Percentiles rank a stretch among this genome's conserved stretches.
Conservation (phyloP, 2,888 invertebrate species). For the Carpatolechia fugitivella region DNA sequence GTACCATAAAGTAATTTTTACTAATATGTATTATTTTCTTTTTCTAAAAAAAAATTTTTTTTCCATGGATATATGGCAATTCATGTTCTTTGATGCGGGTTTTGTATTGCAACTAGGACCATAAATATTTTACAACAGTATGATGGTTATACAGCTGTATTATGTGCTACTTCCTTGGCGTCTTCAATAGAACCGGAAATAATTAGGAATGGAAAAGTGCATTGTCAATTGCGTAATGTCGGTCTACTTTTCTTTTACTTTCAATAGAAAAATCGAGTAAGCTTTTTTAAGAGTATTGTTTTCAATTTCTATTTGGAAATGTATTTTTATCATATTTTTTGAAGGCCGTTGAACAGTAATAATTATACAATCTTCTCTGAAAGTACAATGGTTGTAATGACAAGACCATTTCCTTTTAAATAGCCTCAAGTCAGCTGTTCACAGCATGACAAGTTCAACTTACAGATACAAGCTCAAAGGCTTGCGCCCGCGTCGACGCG, state of each 20-base stretch:
- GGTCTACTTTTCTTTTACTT: neutral
- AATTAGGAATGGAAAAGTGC: constrained; percentile 46
- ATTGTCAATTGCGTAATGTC: constrained; percentile 23
- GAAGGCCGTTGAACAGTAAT: too few species aligned
- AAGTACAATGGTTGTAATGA: neutral
- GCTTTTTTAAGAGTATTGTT: too few species aligned
- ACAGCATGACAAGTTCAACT: constrained; percentile 30
- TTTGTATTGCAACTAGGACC: constrained; percentile 38
- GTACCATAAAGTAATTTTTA: too few species aligned
- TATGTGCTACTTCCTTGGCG: constrained; percentile 51
- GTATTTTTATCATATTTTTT: neutral
- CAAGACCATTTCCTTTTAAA: constrained; percentile 19
- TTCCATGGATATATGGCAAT: too few species aligned
- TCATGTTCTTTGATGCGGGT: constrained; percentile 44
- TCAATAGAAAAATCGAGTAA: neutral
- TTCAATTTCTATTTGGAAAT: neutral
- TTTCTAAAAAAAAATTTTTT: too few species aligned
- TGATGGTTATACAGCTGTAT: constrained; percentile 47
- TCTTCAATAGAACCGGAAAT: constrained; percentile 50
- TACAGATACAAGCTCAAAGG: constrained; percentile 38
- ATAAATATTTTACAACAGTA: constrained; percentile 59
- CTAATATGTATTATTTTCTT: too few species aligned
- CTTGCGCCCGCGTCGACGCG: constrained; percentile 46
- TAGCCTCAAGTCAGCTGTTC: constrained; percentile 34
- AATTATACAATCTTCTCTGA: too few species aligned